Base-by-base conservation (phyloP, 2,113 vertebrate species). In the Pomatorhinus ruficollis region DNA sequence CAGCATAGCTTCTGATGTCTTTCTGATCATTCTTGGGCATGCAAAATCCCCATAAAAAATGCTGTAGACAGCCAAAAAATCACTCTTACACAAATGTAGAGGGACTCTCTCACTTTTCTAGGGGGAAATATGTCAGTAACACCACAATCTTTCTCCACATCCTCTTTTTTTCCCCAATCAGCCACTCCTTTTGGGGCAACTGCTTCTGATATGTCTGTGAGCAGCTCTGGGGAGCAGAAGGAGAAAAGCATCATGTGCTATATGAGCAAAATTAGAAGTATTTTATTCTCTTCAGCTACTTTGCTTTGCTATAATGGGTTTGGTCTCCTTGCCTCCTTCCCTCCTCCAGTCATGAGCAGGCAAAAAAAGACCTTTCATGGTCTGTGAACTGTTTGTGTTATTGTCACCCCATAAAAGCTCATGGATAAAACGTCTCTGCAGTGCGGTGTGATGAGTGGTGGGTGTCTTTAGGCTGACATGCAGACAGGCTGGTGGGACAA, bases 361-460 rank as follows among this genome's bases (percentile, higher is more conserved):
- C 68, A 89, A 56, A 83, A 87, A 54, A 84, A 54, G 64, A 42
- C 49, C 47, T 90, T 95, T 63, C 35, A 42, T 78, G n/a, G 35
- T 81, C 87, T 97, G 91, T 93, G 91, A 95, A 64, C 95, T 91
- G 83, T 97, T 97, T 96, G 72, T 95, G 94, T 97, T 93, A 83
- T 64, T 95, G 91, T 95, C 96, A 97, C 95, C 89, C 80, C 91
- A 92, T 96, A 95, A 97, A 97, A 95, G 83, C 86, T 78, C 60
- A 85, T 81, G 89, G 72, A 74, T 93, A 37, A 82, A 93, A 92
- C 0, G 1, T 95, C 86, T 96, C 91, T 5, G 15, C 83, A 35
- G 91, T 25, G 70, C 1, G 0, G 53, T 42, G 87, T 93, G 93
- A 95, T 91, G 91, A 96, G 95, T 45, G 13, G 82, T 80, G 85